Conservation (phyloP, 1,140 invertebrate species). For the Pararge aegeria region DNA sequence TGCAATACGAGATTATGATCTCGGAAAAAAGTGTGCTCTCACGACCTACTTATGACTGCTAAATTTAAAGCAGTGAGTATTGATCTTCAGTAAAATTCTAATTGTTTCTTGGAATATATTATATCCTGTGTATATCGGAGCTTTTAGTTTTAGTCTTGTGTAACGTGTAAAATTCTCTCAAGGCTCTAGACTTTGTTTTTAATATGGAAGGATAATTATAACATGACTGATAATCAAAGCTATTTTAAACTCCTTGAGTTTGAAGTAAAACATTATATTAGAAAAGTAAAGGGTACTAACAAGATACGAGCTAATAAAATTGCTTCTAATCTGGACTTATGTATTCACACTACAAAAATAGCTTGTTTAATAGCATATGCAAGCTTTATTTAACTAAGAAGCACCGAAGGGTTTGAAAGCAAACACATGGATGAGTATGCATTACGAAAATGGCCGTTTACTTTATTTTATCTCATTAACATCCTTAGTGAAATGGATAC, state of each 20-base stretch:
- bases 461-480: slow-evolving; percentile 28
- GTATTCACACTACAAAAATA: slow-evolving; percentile 19
- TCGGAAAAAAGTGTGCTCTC: slow-evolving; percentile 38
- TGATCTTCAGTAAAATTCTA: slow-evolving; percentile 8
- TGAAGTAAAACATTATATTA: background rate
- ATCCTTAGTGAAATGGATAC: slow-evolving; percentile 19
- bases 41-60: slow-evolving; percentile 44
- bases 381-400: slow-evolving; percentile 31
- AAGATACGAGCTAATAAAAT: slow-evolving; percentile 2
- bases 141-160: too few relatives aligned
- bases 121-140: too few relatives aligned
- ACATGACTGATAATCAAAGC: too few relatives aligned
- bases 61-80: slow-evolving; percentile 34
- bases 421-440: slow-evolving; percentile 27
- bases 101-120: too few relatives aligned
- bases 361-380: slow-evolving; percentile 20
- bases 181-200: too few relatives aligned
- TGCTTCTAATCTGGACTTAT: slow-evolving; percentile 5
- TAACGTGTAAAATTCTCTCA: too few relatives aligned
- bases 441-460: slow-evolving; percentile 22
- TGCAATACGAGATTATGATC: slow-evolving; percentile 51
- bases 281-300: background rate
- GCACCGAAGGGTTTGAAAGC: slow-evolving; percentile 22
- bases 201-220: too few relatives aligned
- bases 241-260: background rate